Conservation (phyloP, 2,888 invertebrate genomes). For the Strigamia maritima region DNA sequence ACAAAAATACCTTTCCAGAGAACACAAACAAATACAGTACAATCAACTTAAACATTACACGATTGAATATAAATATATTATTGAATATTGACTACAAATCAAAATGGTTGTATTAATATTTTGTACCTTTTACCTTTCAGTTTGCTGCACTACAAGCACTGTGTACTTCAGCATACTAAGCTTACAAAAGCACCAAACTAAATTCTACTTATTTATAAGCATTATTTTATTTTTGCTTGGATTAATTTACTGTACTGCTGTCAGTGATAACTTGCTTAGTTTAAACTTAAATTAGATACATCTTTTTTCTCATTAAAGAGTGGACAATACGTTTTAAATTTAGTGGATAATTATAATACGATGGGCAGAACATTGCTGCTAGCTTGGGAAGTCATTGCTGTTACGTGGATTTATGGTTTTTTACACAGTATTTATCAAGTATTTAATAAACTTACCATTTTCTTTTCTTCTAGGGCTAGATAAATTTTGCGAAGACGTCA, state of each 20-base stretch:
- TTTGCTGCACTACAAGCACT: constrained; percentile 2
- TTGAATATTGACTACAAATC: too few species aligned
- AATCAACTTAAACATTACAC: too few species aligned
- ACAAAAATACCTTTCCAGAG: too few species aligned
- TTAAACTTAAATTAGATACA: neutral
- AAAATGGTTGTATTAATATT: neutral
- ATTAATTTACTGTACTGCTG: constrained; percentile 14
- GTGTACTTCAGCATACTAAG: neutral
- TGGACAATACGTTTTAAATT: constrained; percentile 17
- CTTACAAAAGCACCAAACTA: neutral
- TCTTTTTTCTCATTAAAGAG: neutral
- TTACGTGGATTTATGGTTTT: constrained; percentile 25
- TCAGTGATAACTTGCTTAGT: neutral
- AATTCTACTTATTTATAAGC: neutral
- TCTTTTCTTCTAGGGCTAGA: neutral
- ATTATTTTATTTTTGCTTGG: neutral
- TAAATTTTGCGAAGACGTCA: constrained; percentile 22
- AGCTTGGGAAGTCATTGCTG: constrained; percentile 25
- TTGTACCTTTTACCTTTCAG: neutral
- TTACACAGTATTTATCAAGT: neutral
- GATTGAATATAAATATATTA: too few species aligned
- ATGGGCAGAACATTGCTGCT: constrained; percentile 17
- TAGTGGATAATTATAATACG: neutral
- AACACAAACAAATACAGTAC: too few species aligned
- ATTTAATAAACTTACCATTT: neutral